phyloP scores from a whole-genome alignment of 2,797 vertebrate genomes.

The Sylvia borin region DNA sequence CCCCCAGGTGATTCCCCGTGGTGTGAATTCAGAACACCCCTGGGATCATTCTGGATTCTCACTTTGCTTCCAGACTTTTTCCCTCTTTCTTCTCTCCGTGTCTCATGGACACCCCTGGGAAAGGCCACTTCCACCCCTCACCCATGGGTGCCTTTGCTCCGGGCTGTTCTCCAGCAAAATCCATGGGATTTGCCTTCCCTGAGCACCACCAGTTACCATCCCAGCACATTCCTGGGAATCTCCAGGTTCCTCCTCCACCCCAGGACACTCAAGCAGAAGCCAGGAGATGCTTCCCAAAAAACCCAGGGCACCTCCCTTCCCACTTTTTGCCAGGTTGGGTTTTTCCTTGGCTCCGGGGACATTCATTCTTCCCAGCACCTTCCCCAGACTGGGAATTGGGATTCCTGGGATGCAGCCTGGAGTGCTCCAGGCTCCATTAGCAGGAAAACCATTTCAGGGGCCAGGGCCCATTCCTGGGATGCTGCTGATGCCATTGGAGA shows the following conservation, averaged over 20 bases:
- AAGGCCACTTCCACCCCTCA: background rate
- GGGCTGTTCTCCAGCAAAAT: background rate
- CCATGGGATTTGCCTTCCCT: background rate
- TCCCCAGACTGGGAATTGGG: background rate
- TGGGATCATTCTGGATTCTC: background rate
- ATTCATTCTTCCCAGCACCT: background rate
- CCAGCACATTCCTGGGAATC: background rate
- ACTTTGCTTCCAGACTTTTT: background rate
- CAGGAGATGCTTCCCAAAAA: background rate
- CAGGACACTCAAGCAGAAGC: background rate
- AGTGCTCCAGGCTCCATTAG: background rate
- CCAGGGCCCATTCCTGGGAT: accelerated
- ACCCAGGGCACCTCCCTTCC: background rate
- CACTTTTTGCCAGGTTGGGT: background rate
- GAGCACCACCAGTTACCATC: background rate
- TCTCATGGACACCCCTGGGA: background rate
- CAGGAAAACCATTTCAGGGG: background rate
- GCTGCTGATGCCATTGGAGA: accelerated
- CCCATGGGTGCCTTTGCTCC: background rate
- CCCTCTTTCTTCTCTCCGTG: background rate
- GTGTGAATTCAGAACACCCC: background rate
- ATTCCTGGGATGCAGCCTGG: background rate
- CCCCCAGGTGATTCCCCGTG: too few species aligned
- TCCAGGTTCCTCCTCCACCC: background rate
- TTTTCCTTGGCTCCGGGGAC: background rate